Evolutionary conservation across 2,888 invertebrate species (phyloP).

Genomic region (Ormyrus rosae): DNA sequence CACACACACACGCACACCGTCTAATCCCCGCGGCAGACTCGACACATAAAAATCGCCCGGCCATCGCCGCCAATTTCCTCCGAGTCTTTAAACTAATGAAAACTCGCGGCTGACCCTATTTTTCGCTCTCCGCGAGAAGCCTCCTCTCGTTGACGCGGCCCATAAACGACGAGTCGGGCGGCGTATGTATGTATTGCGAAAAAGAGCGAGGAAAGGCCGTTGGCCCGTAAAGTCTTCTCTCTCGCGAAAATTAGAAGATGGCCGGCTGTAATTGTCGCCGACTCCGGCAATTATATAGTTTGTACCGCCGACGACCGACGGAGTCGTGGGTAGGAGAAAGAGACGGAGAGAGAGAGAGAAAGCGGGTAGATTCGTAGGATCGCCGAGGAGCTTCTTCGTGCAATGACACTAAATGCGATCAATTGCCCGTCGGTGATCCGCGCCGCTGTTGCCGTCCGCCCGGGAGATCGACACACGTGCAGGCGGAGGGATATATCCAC

Average conservation of each 20-base stretch:
- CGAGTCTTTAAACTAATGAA: slow-evolving; percentile 23
- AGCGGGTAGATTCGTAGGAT: neutral
- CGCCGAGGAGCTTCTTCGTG: neutral
- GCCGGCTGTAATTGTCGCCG: slow-evolving; percentile 43
- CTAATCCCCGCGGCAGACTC: too few relatives aligned
- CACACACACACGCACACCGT: too few relatives aligned
- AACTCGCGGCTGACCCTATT: slow-evolving; percentile 35
- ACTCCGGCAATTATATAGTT: slow-evolving; percentile 30
- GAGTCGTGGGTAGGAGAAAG: too few relatives aligned
- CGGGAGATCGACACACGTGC: slow-evolving; percentile 11
- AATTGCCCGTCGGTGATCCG: slow-evolving; percentile 43
- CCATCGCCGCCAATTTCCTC: neutral
- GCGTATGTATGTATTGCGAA: neutral
- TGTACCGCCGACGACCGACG: neutral
- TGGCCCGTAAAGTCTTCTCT: slow-evolving; percentile 22
- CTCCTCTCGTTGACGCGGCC: neutral
- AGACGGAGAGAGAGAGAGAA: too few relatives aligned
- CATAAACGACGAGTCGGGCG: neutral
- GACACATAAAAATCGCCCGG: too few relatives aligned
- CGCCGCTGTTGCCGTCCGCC: neutral
- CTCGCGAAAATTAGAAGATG: slow-evolving; percentile 48
- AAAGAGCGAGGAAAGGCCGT: slow-evolving; percentile 33
- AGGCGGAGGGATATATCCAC: too few relatives aligned
- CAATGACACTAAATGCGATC: slow-evolving; percentile 42
- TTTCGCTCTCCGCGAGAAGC: neutral